These are phyloP conservation scores for Panthera tigris DNA, from an alignment of 2,113 vertebrate genomes.

Conservation along the genomic window DNA sequence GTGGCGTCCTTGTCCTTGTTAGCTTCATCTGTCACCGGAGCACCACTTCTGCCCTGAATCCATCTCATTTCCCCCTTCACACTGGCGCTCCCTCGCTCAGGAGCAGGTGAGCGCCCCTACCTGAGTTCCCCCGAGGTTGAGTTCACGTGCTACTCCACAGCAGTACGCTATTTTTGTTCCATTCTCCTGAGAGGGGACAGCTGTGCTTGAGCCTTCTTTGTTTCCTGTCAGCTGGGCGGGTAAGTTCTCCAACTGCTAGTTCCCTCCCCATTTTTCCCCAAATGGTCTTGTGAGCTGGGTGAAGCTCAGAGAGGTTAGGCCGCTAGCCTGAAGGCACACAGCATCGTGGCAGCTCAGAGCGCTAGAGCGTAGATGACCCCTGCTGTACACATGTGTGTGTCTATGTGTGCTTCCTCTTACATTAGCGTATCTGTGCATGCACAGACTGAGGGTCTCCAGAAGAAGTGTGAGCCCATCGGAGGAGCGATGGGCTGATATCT, in stretches of 20 bases:
- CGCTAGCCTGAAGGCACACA: not conserved
- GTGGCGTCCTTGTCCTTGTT: rapidly evolving
- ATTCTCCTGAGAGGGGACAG: constrained; percentile 20
- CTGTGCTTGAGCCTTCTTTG: not conserved
- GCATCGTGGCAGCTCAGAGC: not conserved
- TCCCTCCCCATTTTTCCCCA: not conserved
- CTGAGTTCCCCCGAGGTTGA: constrained; percentile 16
- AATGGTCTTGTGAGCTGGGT: not conserved
- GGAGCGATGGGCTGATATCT: not conserved
- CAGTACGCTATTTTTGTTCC: constrained; percentile 59
- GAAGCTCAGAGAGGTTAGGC: not conserved
- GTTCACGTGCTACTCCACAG: not conserved
- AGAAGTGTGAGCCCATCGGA: not conserved
- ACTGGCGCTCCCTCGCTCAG: not conserved
- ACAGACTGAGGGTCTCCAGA: not conserved
- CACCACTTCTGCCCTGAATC: not conserved
- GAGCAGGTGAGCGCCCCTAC: constrained; percentile 43
- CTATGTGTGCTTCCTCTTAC: not conserved
- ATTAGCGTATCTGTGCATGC: not conserved
- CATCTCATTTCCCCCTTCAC: not conserved
- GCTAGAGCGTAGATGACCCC: not conserved
- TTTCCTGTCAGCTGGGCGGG: not conserved
- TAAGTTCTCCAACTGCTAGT: not conserved
- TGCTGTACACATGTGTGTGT: too few relatives aligned
- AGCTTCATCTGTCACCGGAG: rapidly evolving